Evolutionary conservation across 2,797 vertebrate genomes (phyloP).

Genomic region (Ambastaia sidthimunki): DNA sequence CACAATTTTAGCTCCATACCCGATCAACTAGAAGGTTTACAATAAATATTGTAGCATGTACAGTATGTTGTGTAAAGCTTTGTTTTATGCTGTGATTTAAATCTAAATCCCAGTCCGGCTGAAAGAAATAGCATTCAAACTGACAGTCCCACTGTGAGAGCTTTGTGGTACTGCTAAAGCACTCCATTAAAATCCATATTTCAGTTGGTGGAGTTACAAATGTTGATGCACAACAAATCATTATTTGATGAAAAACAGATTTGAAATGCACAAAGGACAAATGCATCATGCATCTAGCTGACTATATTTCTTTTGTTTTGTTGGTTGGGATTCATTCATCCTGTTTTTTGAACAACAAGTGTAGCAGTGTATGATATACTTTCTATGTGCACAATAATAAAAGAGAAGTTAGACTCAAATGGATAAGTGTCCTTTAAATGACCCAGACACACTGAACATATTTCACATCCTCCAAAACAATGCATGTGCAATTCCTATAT

Average conservation of each 20-base stretch:
- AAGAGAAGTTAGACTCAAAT: constrained; percentile 34
- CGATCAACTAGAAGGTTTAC: background rate
- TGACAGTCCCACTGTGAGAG: constrained; percentile 25
- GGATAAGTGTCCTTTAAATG: constrained; percentile 47
- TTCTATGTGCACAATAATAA: constrained; percentile 51
- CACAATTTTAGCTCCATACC: too few species aligned
- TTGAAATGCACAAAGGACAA: constrained; percentile 9
- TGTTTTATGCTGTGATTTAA: too few species aligned
- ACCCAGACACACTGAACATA: constrained; percentile 25
- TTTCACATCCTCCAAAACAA: constrained; percentile 48
- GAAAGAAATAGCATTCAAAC: background rate
- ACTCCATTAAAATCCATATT: constrained; percentile 34
- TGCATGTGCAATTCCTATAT: constrained; percentile 12
- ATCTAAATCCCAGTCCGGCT: too few species aligned
- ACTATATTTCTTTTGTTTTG: background rate
- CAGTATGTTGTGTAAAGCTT: too few species aligned
- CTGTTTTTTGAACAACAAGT: background rate
- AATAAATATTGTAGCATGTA: too few species aligned
- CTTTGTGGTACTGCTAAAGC: constrained; percentile 22
- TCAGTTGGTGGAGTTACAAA: constrained; percentile 21
- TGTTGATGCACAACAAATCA: constrained; percentile 33
- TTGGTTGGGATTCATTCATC: background rate
- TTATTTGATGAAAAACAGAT: constrained; percentile 10
- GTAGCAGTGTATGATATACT: constrained; percentile 43
- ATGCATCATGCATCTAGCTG: constrained; percentile 1